phyloP scores from a whole-genome alignment of 2,113 vertebrate species.

The Coreoperca whiteheadi region DNA sequence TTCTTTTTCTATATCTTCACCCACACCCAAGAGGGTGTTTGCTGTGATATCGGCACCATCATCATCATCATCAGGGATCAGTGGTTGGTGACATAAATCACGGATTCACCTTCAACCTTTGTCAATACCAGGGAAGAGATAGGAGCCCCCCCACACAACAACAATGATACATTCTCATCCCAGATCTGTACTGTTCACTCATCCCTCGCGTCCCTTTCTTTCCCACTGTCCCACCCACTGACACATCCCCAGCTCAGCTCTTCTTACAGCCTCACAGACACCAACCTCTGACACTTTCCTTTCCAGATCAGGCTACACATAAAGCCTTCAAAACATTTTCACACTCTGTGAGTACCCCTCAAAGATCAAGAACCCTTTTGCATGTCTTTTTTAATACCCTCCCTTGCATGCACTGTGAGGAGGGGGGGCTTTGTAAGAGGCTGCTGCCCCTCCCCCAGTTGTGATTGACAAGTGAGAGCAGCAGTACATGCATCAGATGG shows the following conservation, averaged over 20 bases:
- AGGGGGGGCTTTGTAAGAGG: constrained; percentile 53
- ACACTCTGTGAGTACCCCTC: constrained; percentile 29
- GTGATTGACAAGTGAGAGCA: constrained; percentile 83
- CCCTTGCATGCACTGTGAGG: constrained; percentile 37
- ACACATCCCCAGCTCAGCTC: constrained; percentile 42
- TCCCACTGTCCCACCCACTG: constrained; percentile 45
- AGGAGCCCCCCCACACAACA: constrained; percentile 9
- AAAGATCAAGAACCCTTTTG: constrained; percentile 59
- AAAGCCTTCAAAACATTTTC: constrained; percentile 38
- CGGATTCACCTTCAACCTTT: constrained; percentile 54
- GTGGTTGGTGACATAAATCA: constrained; percentile 14
- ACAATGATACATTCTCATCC: constrained; percentile 44
- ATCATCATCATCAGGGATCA: constrained; percentile 1
- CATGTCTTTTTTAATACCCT: constrained; percentile 50
- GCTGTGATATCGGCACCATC: constrained; percentile 13
- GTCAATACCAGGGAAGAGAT: constrained; percentile 19
- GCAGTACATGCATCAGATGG: constrained; percentile 84
- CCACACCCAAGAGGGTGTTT: neutral
- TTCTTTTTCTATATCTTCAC: neutral
- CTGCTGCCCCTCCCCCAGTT: constrained; percentile 75
- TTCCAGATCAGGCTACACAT: constrained; percentile 23
- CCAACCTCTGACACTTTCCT: constrained; percentile 51
- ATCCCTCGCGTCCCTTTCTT: constrained; percentile 33
- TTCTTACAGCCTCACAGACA: constrained; percentile 41
- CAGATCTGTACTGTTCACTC: constrained; percentile 38